Evolutionary conservation across 1,140 invertebrate genomes (phyloP).

Genomic region (Drosophila pandora): DNA sequence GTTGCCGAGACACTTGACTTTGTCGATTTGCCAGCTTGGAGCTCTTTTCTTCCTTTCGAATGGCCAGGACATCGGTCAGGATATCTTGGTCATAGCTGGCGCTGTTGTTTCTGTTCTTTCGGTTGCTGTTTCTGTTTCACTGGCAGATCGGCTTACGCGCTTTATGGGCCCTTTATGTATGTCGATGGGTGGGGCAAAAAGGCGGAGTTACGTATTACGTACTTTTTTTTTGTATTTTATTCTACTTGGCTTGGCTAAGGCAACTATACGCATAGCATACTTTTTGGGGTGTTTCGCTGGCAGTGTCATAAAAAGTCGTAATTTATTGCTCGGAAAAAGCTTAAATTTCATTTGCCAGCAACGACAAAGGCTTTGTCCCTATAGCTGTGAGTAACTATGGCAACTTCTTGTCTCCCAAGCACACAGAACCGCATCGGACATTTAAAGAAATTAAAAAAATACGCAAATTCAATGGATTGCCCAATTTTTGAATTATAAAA

Average conservation of each 20-base stretch:
- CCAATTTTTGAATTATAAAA: too few relatives aligned
- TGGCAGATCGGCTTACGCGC: constrained; percentile 76
- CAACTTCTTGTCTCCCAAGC: constrained; percentile 21
- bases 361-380: constrained; percentile 68
- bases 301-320: constrained; percentile 81
- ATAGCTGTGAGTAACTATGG: constrained; percentile 57
- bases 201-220: constrained; percentile 10
- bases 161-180: constrained; percentile 65
- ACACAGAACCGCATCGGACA: constrained; percentile 11
- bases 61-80: constrained; percentile 50
- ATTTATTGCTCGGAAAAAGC: constrained; percentile 82
- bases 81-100: constrained; percentile 41
- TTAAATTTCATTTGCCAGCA: constrained; percentile 81
- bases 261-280: constrained; percentile 63
- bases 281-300: constrained; percentile 49
- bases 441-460: not conserved
- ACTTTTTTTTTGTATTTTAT: constrained; percentile 28
- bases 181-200: constrained; percentile 7
- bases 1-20: constrained; percentile 67
- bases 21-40: constrained; percentile 45
- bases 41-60: not conserved
- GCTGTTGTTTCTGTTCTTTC: constrained; percentile 44
- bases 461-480: too few relatives aligned
- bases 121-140: constrained; percentile 36
- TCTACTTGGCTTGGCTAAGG: constrained; percentile 44